phyloP scores from a whole-genome alignment of 2,797 vertebrate species.

The Manis crassicaudata region DNA sequence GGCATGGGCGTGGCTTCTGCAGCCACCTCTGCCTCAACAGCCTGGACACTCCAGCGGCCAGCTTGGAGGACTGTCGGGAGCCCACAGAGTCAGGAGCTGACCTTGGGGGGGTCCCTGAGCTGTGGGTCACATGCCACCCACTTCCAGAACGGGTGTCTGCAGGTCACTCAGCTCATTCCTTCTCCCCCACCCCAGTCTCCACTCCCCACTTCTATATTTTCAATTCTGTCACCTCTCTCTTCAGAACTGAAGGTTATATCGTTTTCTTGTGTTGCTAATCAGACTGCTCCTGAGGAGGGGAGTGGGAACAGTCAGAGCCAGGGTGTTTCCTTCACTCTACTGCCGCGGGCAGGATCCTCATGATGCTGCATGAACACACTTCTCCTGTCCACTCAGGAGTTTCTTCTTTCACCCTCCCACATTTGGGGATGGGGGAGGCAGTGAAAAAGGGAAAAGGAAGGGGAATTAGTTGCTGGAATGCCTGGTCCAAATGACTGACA shows the following conservation, averaged over 20 bases:
- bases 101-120: neutral
- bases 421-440: rapidly evolving
- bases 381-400: neutral
- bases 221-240: neutral
- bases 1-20: neutral
- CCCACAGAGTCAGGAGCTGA: neutral
- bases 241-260: neutral
- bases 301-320: neutral
- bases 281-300: neutral
- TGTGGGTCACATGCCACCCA: neutral
- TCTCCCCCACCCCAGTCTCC: neutral
- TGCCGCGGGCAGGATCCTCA: neutral
- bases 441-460: no score
- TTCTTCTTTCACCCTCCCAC: neutral
- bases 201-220: neutral
- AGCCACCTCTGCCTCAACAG: neutral
- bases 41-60: neutral
- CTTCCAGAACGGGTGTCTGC: neutral
- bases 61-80: neutral
- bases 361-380: no score
- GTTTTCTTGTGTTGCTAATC: neutral
- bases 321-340: neutral
- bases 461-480: neutral
- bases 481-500: rapidly evolving
- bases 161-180: neutral